Percentiles rank a stretch among this genome's conserved stretches.
Evolutionary conservation across 37 sponge, comb jelly and placozoan genomes (phyloP).

Genomic region (Crambe crambe): DNA sequence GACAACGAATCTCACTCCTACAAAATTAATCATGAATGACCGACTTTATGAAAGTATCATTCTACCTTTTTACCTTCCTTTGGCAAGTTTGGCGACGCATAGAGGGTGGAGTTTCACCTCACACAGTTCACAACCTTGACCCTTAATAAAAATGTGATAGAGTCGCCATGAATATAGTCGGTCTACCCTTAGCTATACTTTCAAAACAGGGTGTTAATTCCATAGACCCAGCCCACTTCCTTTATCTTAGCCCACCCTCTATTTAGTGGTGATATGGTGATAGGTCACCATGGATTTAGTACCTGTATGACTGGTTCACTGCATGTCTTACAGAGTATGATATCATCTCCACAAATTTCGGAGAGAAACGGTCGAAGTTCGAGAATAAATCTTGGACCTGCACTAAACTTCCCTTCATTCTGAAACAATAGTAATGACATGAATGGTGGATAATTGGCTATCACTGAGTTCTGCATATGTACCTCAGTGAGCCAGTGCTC

Average conservation of each 20-base stretch:
- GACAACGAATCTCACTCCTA: conserved; percentile 22
- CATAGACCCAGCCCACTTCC: background rate
- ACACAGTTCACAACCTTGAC: conserved; percentile 32
- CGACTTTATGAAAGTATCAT: background rate
- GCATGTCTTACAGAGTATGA: conserved; percentile 31
- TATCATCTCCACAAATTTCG: conserved; percentile 45
- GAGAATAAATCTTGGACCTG: conserved; percentile 62
- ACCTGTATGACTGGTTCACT: conserved; percentile 51
- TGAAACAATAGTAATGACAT: too few species aligned
- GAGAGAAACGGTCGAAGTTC: conserved; percentile 61
- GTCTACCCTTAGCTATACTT: background rate
- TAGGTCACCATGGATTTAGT: too few species aligned
- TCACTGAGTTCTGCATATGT: too few species aligned
- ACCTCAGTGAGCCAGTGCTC: conserved; percentile 43
- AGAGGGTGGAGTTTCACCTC: conserved; percentile 17
- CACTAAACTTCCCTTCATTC: conserved; percentile 17
- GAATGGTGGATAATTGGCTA: too few species aligned
- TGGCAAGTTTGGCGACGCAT: conserved; percentile 21
- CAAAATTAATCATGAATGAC: background rate
- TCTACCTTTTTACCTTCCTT: conserved; percentile 9
- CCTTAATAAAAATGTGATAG: conserved; percentile 4
- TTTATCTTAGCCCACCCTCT: too few species aligned
- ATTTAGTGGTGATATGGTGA: background rate
- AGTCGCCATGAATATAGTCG: background rate
- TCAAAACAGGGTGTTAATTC: too few species aligned